These are phyloP conservation scores for Ichneumoninae sp. DNA, from an alignment of 2,888 invertebrate genomes.

Conservation along the genomic window DNA sequence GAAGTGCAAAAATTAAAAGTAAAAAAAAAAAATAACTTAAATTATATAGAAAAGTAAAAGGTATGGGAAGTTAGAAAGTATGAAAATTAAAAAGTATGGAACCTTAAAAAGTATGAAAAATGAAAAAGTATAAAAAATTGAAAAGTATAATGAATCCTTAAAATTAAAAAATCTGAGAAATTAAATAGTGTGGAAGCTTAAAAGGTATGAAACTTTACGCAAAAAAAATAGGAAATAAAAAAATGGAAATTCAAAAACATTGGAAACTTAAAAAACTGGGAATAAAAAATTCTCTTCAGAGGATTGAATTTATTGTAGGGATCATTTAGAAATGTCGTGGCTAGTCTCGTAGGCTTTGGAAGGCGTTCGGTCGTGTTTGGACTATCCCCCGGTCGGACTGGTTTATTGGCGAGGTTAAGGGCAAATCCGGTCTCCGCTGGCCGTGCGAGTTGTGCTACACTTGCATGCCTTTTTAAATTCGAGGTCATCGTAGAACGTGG, in stretches of 20 bases:
- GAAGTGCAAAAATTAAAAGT: background rate
- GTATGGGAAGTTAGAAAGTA: no score
- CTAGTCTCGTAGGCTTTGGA: background rate
- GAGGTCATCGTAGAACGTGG: conserved; percentile 34
- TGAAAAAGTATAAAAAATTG: background rate
- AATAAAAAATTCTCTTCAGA: background rate
- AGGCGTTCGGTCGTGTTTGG: background rate
- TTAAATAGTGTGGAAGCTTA: background rate
- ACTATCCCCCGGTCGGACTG: conserved; percentile 7
- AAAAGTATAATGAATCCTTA: background rate
- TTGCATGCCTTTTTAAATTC: conserved; percentile 47
- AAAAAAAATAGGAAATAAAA: background rate
- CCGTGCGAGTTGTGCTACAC: conserved; percentile 25
- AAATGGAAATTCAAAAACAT: background rate
- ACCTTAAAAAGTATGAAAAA: no score
- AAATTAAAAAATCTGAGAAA: background rate
- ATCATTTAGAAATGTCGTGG: background rate
- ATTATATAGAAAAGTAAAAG: background rate
- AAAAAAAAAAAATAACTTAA: background rate
- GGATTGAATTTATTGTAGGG: background rate
- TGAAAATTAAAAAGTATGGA: no score
- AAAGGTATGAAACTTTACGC: background rate
- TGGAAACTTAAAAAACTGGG: background rate
- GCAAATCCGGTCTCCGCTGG: conserved; percentile 23
- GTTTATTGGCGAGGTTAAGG: conserved; percentile 46